phyloP scores from a whole-genome alignment of 2,888 invertebrate species.

The Hypomecis punctinalis region DNA sequence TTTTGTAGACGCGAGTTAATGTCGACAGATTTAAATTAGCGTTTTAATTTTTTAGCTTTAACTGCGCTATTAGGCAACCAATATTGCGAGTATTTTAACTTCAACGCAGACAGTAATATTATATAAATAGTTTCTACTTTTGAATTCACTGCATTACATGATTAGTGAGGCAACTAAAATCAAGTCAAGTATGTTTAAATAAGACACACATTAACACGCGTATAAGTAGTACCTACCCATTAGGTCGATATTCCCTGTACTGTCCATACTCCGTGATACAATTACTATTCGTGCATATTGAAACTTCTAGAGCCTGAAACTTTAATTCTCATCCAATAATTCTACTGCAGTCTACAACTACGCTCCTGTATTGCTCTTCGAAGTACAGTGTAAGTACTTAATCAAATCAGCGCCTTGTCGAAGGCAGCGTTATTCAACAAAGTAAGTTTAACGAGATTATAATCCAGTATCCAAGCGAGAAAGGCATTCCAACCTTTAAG shows the following conservation, averaged over 20 bases:
- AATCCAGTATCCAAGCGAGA: conserved; percentile 19
- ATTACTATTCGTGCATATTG: too few species aligned
- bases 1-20: conserved; percentile 33
- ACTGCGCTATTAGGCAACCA: conserved; percentile 1
- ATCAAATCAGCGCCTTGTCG: conserved; percentile 15
- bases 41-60: conserved; percentile 9
- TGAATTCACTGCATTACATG: too few species aligned
- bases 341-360: too few species aligned
- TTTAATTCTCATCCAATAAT: too few species aligned
- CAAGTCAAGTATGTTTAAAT: too few species aligned
- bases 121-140: background rate
- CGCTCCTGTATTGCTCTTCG: too few species aligned
- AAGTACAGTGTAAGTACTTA: conserved; percentile 6
- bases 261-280: too few species aligned
- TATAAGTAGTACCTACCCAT: too few species aligned
- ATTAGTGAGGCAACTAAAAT: too few species aligned
- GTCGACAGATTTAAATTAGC: conserved; percentile 34
- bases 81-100: background rate
- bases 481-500: conserved; percentile 18
- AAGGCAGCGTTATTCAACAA: conserved; percentile 20
- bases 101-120: background rate
- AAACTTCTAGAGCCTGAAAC: too few species aligned
- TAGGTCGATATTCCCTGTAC: too few species aligned
- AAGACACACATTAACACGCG: too few species aligned
- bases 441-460: conserved; percentile 32